Conservation (phyloP, 2,113 vertebrate species). For the Carassius auratus region DNA sequence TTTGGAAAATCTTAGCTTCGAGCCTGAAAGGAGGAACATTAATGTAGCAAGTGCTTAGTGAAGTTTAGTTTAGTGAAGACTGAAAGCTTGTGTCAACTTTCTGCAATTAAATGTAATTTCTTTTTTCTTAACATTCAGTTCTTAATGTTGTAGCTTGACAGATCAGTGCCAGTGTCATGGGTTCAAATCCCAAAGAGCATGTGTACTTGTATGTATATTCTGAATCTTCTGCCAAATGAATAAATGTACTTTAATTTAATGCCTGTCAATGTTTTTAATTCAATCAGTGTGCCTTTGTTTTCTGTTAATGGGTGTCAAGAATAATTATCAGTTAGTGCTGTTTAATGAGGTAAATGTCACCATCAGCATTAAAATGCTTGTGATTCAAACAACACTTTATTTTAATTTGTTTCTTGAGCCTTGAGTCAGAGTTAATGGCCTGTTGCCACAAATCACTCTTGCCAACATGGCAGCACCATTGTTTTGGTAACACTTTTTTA, state of each 20-base stretch:
- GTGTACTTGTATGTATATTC: background rate
- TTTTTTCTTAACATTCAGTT: too few relatives aligned
- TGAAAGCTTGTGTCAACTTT: background rate
- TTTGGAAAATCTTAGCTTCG: background rate
- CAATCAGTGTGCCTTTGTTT: conserved; percentile 9
- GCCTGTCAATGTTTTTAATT: background rate
- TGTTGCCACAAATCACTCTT: background rate
- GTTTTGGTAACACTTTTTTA: conserved; percentile 4
- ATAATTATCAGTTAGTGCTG: background rate
- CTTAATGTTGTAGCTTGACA: background rate
- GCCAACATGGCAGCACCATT: conserved; percentile 1
- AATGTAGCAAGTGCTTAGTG: too few relatives aligned
- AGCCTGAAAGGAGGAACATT: background rate
- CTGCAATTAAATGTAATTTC: background rate
- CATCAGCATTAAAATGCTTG: background rate
- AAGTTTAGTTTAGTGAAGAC: too few relatives aligned
- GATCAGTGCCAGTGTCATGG: background rate
- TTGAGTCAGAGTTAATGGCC: background rate
- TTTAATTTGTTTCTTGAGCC: background rate
- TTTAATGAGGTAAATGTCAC: background rate
- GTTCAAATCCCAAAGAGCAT: background rate
- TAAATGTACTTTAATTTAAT: background rate
- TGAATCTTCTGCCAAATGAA: background rate
- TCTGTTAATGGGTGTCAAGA: background rate
- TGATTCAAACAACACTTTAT: background rate